These are phyloP conservation scores for Mesorhabditis belari DNA, from an alignment of 2,888 invertebrate species.

Conservation along the genomic window DNA sequence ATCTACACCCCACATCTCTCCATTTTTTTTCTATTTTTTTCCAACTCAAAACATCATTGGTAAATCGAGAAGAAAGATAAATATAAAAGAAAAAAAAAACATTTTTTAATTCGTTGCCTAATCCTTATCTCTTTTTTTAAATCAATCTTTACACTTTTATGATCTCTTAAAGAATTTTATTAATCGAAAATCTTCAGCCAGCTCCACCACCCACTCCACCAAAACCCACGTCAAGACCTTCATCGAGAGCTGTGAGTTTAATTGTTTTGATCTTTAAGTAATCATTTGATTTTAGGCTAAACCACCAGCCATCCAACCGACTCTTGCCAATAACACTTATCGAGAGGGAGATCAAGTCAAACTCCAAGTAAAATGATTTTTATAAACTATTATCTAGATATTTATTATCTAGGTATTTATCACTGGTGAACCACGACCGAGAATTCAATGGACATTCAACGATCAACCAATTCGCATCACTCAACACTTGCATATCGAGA, in stretches of 20 bases:
- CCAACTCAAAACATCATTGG: too few species aligned
- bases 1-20: too few species aligned
- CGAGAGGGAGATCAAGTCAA: slow-evolving; percentile 38
- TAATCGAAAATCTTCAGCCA: slow-evolving; percentile 4
- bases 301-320: slow-evolving; percentile 40
- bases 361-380: slow-evolving; percentile 20
- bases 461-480: slow-evolving; percentile 28
- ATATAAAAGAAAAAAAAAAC: too few species aligned
- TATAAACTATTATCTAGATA: not conserved
- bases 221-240: slow-evolving; percentile 10
- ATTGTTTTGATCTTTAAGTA: not conserved
- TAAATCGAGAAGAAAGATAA: too few species aligned
- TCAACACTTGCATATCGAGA: slow-evolving; percentile 18
- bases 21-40: too few species aligned
- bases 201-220: slow-evolving; percentile 16
- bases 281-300: not conserved
- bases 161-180: too few species aligned
- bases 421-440: slow-evolving; percentile 43
- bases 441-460: slow-evolving; percentile 48
- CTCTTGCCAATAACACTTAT: slow-evolving; percentile 42
- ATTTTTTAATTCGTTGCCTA: too few species aligned
- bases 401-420: slow-evolving; percentile 29
- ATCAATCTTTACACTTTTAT: too few species aligned
- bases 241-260: not conserved
- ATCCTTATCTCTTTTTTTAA: too few species aligned